These are phyloP conservation scores for Drosophila fulvimacula DNA, from an alignment of 2,888 invertebrate genomes.

Conservation along the genomic window DNA sequence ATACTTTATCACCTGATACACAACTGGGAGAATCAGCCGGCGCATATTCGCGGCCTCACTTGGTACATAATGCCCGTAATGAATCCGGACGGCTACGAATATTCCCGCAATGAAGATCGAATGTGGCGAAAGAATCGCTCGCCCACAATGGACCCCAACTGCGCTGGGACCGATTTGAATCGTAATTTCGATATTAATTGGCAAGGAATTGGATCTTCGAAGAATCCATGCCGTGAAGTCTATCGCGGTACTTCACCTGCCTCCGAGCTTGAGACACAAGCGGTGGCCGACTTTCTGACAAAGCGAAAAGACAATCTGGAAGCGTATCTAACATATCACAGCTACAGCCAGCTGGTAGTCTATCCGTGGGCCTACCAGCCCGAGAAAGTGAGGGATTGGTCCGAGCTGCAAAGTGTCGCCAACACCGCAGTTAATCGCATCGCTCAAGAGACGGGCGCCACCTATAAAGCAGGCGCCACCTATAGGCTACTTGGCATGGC, in stretches of 20 bases:
- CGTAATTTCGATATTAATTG: constrained; percentile 95
- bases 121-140: constrained; percentile 93
- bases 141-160: constrained; percentile 84
- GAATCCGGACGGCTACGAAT: constrained; percentile 95
- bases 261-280: constrained; percentile 93
- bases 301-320: constrained; percentile 86
- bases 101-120: constrained; percentile 91
- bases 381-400: constrained; percentile 75
- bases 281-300: constrained; percentile 86
- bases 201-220: constrained; percentile 89
- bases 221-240: constrained; percentile 90
- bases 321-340: constrained; percentile 91
- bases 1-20: constrained; percentile 89
- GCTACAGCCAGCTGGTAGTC: constrained; percentile 86
- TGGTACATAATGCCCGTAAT: constrained; percentile 92
- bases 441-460: constrained; percentile 72
- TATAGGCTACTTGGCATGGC: constrained; percentile 82
- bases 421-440: constrained; percentile 77
- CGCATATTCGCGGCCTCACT: constrained; percentile 90
- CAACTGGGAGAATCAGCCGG: constrained; percentile 88
- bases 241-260: constrained; percentile 91
- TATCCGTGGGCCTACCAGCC: constrained; percentile 84
- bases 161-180: constrained; percentile 92
- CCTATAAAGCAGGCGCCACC: constrained; percentile 78
- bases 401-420: constrained; percentile 75